phyloP scores from a whole-genome alignment of 2,888 invertebrate genomes.

The Neelides folsomi region DNA sequence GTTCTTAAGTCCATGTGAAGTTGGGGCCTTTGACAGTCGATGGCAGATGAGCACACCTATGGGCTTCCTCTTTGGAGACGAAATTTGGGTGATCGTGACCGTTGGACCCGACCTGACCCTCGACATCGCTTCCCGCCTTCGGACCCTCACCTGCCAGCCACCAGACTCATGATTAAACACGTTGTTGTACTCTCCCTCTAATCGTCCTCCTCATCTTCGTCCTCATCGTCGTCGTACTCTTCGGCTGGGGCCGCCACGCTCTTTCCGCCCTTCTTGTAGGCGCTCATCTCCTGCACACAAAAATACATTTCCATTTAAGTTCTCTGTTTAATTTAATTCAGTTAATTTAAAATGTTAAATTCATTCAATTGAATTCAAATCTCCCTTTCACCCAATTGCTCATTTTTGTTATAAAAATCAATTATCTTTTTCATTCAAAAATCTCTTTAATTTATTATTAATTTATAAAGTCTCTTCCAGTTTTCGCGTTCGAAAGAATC shows the following conservation, averaged over 20 bases:
- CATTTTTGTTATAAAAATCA: too few relatives aligned
- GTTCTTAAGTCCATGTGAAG: conserved; percentile 59
- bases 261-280: conserved; percentile 60
- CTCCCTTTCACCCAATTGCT: too few relatives aligned
- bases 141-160: neutral
- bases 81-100: conserved; percentile 24
- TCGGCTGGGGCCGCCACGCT: conserved; percentile 40
- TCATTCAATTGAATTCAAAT: too few relatives aligned
- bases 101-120: neutral
- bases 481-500: too few relatives aligned
- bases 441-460: too few relatives aligned
- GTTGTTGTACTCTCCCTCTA: conserved; percentile 35
- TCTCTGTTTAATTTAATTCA: too few relatives aligned
- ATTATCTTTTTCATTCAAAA: too few relatives aligned
- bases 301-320: neutral
- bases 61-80: conserved; percentile 87
- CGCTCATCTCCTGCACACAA: conserved; percentile 60
- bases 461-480: too few relatives aligned
- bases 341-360: too few relatives aligned
- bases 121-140: neutral
- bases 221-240: conserved; percentile 52
- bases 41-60: conserved; percentile 79
- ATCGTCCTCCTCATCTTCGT: conserved; percentile 48
- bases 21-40: conserved; percentile 68
- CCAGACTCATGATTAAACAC: neutral